Evolutionary conservation across 2,797 vertebrate genomes (phyloP), one percentile per base, ranked within the genome.

Genomic region (Nannoperca australis): DNA sequence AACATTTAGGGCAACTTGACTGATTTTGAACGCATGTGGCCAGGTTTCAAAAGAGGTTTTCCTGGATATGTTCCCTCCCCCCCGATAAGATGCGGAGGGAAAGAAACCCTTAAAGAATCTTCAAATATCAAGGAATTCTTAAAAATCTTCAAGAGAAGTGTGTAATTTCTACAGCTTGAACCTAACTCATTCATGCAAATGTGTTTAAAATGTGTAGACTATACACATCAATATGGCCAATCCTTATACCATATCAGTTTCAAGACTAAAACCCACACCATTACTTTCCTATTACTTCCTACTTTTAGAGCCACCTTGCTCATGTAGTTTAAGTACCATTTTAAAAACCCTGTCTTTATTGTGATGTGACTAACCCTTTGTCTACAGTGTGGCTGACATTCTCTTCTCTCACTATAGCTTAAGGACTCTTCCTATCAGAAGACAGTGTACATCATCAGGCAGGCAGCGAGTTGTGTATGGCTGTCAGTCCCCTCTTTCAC

Each of bases 401-500:
- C 12, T 44, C 22, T 18, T 42, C 32, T 32, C 32, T 32, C 4
- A 32, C 32, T 6, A 32, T 32, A 32, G 32, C 4, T 32, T 32
- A 32, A 32, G 1, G 32, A 32, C 32, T 32, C 32, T 65, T 74
- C 34, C 45, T 56, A 20, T 62, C 24, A 53, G 36, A 63, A 58
- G 51, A 59, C 14, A 36, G 44, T 18, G 42, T 2, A 34, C 34
- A 34, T 34, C 32, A 34, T 34, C 32, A 34, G 36, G 7, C 36
- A 36, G 36, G 36, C 36, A 36, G 36, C 10, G 9, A 36, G 8
- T 67, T 78, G 65, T 71, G 68, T 66, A 42, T 22, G 50, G 69
- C 58, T 79, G 77, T 70, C 79, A 78, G 51, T 76, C 61, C 38
- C 70, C 68, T 78, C 59, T 76, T 78, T 82, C 61, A 84, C 64